Evolutionary conservation across 2,888 invertebrate genomes (phyloP).

Genomic region (Protonemura montana): DNA sequence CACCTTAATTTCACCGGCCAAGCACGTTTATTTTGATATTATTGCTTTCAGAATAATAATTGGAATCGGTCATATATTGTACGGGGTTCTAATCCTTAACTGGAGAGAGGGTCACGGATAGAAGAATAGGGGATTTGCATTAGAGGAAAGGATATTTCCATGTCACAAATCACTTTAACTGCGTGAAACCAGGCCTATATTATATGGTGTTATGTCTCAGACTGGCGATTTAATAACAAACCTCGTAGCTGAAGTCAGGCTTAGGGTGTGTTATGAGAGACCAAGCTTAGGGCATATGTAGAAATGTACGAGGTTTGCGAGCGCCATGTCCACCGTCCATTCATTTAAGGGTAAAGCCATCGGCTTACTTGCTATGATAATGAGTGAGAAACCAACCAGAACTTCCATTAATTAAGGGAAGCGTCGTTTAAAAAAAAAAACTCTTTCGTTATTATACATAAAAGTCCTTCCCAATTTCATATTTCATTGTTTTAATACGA

Average conservation of each 20-base stretch:
- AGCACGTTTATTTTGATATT: constrained; percentile 49
- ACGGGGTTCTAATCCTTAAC: constrained; percentile 48
- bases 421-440: constrained; percentile 34
- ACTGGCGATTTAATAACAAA: constrained; percentile 49
- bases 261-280: constrained; percentile 46
- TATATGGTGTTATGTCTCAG: constrained; percentile 53
- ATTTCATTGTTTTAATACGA: constrained; percentile 31
- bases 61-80: constrained; percentile 56
- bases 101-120: constrained; percentile 37
- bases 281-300: constrained; percentile 45
- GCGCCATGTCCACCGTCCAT: constrained; percentile 47
- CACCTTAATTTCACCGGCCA: constrained; percentile 35
- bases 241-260: constrained; percentile 40
- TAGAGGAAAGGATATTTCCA: constrained; percentile 57
- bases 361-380: constrained; percentile 43
- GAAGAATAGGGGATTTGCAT: constrained; percentile 61
- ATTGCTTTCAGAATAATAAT: constrained; percentile 57
- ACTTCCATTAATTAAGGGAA: constrained; percentile 47
- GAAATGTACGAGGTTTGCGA: constrained; percentile 47
- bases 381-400: constrained; percentile 44
- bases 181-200: constrained; percentile 16
- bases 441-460: constrained; percentile 27
- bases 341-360: constrained; percentile 48
- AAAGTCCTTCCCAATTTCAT: constrained; percentile 37
- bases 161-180: constrained; percentile 62